A percentile compares a stretch with the other conserved stretches of the same genome.
phyloP scores from a whole-genome alignment of 2,888 invertebrate genomes.

The Adela reaumurella region DNA sequence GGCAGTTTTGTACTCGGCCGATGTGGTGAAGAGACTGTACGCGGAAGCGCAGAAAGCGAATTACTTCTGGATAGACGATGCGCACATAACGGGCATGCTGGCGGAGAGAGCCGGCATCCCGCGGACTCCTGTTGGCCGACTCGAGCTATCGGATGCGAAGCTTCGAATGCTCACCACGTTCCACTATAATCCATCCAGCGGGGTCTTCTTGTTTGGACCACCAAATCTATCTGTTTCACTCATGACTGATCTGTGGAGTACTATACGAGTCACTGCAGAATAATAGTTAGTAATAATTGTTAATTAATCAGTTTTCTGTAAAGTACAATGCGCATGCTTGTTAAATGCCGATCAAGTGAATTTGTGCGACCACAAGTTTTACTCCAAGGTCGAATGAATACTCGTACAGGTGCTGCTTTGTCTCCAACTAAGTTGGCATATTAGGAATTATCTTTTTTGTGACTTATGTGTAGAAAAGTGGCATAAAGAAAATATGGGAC shows the following conservation, averaged over 20 bases:
- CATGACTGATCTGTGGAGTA: constrained; percentile 50
- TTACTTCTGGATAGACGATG: constrained; percentile 75
- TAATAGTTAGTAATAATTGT: too few species aligned
- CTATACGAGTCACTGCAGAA: too few species aligned
- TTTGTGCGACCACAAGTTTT: too few species aligned
- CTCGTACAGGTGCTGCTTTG: too few species aligned
- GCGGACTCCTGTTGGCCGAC: constrained; percentile 45
- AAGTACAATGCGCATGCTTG: too few species aligned
- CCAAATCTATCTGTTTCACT: constrained; percentile 41
- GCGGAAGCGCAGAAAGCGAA: constrained; percentile 50
- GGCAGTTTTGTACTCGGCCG: constrained; percentile 57
- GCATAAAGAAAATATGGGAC: too few species aligned
- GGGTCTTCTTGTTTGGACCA: constrained; percentile 52
- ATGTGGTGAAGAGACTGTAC: constrained; percentile 50
- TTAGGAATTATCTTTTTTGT: too few species aligned
- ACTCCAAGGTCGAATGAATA: too few species aligned
- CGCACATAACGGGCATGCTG: constrained; percentile 63
- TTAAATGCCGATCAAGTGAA: too few species aligned
- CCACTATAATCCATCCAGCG: constrained; percentile 20
- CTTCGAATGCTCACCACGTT: constrained; percentile 20
- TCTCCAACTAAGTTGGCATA: too few species aligned
- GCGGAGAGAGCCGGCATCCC: constrained; percentile 54
- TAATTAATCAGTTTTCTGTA: too few species aligned
- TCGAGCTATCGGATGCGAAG: constrained; percentile 28
- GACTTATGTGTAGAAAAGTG: too few species aligned